A percentile compares a stretch with the other conserved stretches of the same genome.
These are phyloP conservation scores for Nemotelus nigrinus DNA, from an alignment of 2,888 invertebrate genomes.

Conservation along the genomic window DNA sequence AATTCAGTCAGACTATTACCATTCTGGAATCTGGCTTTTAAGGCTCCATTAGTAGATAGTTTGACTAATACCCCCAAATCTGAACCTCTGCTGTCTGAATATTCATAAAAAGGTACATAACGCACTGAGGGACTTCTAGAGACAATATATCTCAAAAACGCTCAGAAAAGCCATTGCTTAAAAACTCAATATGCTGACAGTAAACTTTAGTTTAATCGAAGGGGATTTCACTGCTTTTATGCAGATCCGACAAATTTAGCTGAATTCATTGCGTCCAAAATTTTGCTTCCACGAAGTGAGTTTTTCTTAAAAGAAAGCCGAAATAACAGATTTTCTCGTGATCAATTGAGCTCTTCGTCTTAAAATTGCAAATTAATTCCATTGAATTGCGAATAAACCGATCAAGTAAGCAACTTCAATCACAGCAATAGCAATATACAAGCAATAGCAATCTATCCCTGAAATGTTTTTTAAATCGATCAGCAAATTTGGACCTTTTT, in stretches of 20 bases:
- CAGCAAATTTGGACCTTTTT: too few relatives aligned
- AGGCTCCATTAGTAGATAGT: neutral
- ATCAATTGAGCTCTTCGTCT: neutral
- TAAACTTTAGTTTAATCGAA: neutral
- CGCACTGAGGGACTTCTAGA: neutral
- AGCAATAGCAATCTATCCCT: neutral
- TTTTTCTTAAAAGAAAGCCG: neutral
- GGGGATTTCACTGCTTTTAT: neutral
- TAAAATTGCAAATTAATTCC: neutral
- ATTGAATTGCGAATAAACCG: neutral
- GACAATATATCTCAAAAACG: neutral
- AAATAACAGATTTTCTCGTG: neutral
- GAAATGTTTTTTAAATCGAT: too few relatives aligned
- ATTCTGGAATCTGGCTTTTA: neutral
- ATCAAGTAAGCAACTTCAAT: neutral
- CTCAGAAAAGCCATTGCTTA: neutral
- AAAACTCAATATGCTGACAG: neutral
- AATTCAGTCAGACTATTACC: neutral
- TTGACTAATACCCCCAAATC: neutral
- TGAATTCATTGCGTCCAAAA: neutral
- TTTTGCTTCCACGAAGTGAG: neutral
- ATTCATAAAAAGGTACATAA: neutral
- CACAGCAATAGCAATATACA: too few relatives aligned
- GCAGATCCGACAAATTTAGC: neutral
- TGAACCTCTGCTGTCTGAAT: neutral